phyloP scores from a whole-genome alignment of 2,797 vertebrate species.

The Tragelaphus oryx region DNA sequence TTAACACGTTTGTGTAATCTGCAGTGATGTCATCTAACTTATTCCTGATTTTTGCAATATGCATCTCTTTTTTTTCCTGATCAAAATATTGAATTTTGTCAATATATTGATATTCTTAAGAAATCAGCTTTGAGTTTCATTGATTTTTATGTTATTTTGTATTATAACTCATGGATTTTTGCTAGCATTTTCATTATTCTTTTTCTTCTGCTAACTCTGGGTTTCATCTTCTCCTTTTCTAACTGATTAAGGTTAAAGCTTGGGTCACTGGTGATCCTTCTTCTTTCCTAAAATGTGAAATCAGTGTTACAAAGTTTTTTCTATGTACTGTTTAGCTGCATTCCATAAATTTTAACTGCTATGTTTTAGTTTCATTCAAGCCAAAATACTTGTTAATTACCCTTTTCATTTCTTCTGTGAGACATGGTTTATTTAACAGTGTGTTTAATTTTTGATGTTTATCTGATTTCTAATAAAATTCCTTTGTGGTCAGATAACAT shows the following conservation, averaged over 20 bases:
- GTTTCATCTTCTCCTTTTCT: neutral
- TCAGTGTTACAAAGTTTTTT: neutral
- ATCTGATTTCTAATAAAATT: neutral
- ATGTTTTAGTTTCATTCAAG: neutral
- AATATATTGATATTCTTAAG: neutral
- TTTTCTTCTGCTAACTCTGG: neutral
- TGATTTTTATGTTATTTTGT: neutral
- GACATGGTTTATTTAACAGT: neutral
- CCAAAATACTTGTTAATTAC: neutral
- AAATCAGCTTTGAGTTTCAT: neutral
- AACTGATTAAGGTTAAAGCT: neutral
- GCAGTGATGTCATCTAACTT: neutral
- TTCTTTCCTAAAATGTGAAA: neutral
- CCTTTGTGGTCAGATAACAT: neutral
- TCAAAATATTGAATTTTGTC: neutral
- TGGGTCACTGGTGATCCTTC: neutral
- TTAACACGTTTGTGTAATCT: neutral
- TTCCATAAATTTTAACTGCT: neutral
- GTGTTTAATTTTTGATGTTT: neutral
- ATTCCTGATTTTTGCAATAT: neutral
- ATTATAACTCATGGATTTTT: neutral
- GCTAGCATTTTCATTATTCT: neutral
- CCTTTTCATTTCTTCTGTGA: neutral
- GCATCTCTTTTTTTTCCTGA: neutral
- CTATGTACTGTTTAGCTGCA: neutral